Conservation (phyloP, 2,888 invertebrate species). For the Melipona beecheii region DNA sequence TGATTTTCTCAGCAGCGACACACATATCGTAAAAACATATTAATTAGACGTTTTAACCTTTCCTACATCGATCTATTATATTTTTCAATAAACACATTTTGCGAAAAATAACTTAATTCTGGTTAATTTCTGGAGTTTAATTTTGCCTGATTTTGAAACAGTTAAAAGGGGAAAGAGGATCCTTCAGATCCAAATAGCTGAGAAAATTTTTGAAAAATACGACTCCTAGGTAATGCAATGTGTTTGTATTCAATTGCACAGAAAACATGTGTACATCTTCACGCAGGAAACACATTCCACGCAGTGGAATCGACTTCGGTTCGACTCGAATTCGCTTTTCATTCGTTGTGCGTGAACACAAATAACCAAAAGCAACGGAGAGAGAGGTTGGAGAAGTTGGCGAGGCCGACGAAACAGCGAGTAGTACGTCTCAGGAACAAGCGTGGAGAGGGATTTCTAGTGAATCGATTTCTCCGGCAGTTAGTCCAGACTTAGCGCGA, state of each 20-base stretch:
- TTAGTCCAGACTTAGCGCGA: neutral
- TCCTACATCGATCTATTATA: neutral
- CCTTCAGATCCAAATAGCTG: too few species aligned
- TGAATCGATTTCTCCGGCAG: neutral
- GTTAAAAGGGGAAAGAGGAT: too few species aligned
- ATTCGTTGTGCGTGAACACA: neutral
- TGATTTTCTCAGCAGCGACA: constrained; percentile 6
- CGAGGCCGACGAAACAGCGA: neutral
- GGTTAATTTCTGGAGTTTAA: too few species aligned
- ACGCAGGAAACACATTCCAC: neutral
- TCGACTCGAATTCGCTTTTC: neutral
- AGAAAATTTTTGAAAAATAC: too few species aligned
- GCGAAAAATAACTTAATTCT: too few species aligned
- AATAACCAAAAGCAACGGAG: neutral
- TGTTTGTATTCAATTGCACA: too few species aligned
- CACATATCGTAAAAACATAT: neutral
- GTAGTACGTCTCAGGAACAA: neutral
- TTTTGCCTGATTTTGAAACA: too few species aligned
- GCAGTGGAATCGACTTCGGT: neutral
- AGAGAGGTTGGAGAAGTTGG: neutral
- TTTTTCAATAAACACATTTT: too few species aligned
- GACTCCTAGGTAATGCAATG: too few species aligned
- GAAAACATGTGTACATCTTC: neutral
- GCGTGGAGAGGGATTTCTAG: neutral
- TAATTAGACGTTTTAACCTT: neutral